Evolutionary conservation across 2,113 vertebrate genomes (phyloP).

Genomic region (Lonchura striata): DNA sequence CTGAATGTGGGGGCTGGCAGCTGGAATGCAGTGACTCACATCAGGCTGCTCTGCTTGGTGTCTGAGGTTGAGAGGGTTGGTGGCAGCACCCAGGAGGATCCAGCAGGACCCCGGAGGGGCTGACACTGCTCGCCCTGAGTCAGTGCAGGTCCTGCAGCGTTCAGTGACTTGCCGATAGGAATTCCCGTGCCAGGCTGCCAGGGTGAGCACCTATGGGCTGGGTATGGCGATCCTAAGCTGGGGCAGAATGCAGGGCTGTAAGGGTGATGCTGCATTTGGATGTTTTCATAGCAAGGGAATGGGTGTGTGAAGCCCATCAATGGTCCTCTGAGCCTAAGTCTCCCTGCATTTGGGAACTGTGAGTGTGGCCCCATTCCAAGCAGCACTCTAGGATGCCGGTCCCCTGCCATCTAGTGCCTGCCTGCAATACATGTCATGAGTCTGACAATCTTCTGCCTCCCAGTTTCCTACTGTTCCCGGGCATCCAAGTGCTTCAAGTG

Average conservation of each 20-base stretch:
- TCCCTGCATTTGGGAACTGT: constrained; percentile 37
- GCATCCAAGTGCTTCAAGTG: constrained; percentile 21
- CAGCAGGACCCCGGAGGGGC: neutral
- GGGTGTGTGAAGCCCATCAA: neutral
- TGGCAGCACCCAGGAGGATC: neutral
- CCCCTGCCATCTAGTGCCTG: constrained; percentile 63
- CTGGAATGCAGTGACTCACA: neutral
- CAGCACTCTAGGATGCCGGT: constrained; percentile 49
- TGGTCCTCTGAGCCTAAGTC: constrained; percentile 12
- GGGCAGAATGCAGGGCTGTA: neutral
- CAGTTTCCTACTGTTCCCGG: constrained; percentile 46
- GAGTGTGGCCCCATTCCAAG: constrained; percentile 46
- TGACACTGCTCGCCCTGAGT: neutral
- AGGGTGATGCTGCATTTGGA: neutral
- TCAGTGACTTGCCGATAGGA: neutral
- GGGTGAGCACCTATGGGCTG: neutral
- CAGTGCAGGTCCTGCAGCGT: neutral
- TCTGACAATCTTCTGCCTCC: constrained; percentile 54
- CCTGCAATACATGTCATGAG: constrained; percentile 60
- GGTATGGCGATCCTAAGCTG: neutral
- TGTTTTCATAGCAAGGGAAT: neutral
- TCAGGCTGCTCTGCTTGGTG: neutral
- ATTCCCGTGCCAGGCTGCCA: neutral
- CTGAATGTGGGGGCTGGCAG: neutral
- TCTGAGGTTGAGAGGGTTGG: neutral